A percentile compares a stretch with the other conserved stretches of the same genome.
Conservation (phyloP, 2,888 invertebrate species). For the Pseudococcus longispinus region DNA sequence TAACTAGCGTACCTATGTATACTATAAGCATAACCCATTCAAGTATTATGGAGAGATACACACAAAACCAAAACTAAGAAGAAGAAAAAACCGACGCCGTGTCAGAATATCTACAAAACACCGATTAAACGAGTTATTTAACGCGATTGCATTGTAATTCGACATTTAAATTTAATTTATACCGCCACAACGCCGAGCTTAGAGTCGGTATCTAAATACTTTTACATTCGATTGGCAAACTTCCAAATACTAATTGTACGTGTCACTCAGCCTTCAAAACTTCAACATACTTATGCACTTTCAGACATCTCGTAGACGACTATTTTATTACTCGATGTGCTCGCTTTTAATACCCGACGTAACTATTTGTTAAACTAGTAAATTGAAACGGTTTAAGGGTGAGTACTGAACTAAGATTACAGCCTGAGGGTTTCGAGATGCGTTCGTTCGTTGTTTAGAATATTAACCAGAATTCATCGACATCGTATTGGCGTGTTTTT, state of each 20-base stretch:
- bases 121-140: constrained; percentile 27
- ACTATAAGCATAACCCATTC: not conserved
- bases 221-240: constrained; percentile 20
- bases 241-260: constrained; percentile 41
- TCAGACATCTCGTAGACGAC: constrained; percentile 4
- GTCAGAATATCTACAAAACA: not conserved
- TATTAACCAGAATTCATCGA: not conserved
- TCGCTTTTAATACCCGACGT: not conserved
- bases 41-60: not conserved
- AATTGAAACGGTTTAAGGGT: not conserved
- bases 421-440: not conserved
- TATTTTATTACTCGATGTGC: not conserved
- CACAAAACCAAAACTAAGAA: not conserved
- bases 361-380: constrained; percentile 30
- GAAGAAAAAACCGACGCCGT: not conserved
- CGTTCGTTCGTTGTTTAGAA: not conserved
- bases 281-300: constrained; percentile 4
- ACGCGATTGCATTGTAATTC: constrained; percentile 31
- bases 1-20: not conserved
- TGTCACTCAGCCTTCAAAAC: constrained; percentile 27
- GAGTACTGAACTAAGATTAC: not conserved
- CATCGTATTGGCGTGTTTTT: not conserved
- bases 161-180: constrained; percentile 26
- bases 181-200: not conserved
- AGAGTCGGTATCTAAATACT: not conserved